Conservation (phyloP, 1,140 invertebrate genomes). For the Aphaenogaster rudis region DNA sequence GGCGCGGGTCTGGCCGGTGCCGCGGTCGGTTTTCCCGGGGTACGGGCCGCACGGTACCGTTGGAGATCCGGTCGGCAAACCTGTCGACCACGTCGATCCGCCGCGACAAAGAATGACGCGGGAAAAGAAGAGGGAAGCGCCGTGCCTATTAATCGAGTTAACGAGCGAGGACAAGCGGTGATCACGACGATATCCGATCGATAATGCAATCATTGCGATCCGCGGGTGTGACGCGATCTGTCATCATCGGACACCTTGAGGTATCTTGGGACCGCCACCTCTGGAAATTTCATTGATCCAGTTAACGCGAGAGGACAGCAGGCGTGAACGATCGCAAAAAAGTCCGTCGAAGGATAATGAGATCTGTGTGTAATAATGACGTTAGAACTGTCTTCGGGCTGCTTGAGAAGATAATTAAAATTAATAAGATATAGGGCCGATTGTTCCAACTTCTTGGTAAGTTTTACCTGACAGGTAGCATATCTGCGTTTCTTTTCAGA, state of each 20-base stretch:
- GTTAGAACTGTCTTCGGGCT: neutral
- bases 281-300: neutral
- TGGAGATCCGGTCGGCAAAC: constrained; percentile 74
- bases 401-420: neutral
- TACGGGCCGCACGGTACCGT: constrained; percentile 64
- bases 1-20: constrained; percentile 19
- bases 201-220: neutral
- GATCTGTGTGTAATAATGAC: neutral
- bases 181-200: neutral
- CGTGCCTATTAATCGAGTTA: constrained; percentile 23
- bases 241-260: neutral
- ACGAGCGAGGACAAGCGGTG: constrained; percentile 4
- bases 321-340: constrained; percentile 10
- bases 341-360: constrained; percentile 2
- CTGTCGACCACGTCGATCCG: constrained; percentile 55
- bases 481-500: too few species aligned
- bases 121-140: neutral
- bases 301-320: neutral
- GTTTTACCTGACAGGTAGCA: too few species aligned
- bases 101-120: constrained; percentile 37
- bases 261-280: neutral
- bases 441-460: too few species aligned
- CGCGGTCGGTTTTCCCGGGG: constrained; percentile 45
- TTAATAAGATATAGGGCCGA: too few species aligned
- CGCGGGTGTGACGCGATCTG: neutral